phyloP scores from a whole-genome alignment of 1,140 invertebrate genomes.

The Melipona quadrifasciata region DNA sequence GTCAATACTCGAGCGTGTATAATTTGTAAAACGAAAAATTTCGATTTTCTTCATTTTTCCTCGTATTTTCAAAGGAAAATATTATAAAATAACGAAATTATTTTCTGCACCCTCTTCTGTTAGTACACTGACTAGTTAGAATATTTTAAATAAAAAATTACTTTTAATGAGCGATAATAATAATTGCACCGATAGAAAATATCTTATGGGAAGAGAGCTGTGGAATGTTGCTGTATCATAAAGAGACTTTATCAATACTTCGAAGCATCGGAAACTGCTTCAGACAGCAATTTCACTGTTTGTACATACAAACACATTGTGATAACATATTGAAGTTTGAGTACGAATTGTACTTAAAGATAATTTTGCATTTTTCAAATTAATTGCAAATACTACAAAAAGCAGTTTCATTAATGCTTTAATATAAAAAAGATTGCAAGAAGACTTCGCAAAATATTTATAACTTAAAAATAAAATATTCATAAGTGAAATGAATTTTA shows the following conservation, averaged over 20 bases:
- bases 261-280: conserved; percentile 10
- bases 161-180: neutral
- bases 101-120: neutral
- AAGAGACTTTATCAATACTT: conserved; percentile 23
- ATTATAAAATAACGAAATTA: neutral
- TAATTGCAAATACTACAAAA: neutral
- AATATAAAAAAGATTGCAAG: neutral
- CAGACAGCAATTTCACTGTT: neutral
- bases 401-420: neutral
- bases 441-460: neutral
- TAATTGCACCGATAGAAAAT: neutral
- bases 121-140: neutral
- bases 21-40: neutral
- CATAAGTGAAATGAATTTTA: neutral
- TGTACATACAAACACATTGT: neutral
- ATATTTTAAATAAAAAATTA: neutral
- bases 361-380: neutral
- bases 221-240: neutral
- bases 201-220: neutral
- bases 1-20: neutral
- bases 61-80: neutral
- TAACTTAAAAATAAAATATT: neutral
- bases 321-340: neutral
- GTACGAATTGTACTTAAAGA: neutral
- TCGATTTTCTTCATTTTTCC: neutral